Percentiles rank a stretch among this genome's conserved stretches.
Evolutionary conservation across 2,797 vertebrate genomes (phyloP).

Genomic region (Sarcophilus harrisii): DNA sequence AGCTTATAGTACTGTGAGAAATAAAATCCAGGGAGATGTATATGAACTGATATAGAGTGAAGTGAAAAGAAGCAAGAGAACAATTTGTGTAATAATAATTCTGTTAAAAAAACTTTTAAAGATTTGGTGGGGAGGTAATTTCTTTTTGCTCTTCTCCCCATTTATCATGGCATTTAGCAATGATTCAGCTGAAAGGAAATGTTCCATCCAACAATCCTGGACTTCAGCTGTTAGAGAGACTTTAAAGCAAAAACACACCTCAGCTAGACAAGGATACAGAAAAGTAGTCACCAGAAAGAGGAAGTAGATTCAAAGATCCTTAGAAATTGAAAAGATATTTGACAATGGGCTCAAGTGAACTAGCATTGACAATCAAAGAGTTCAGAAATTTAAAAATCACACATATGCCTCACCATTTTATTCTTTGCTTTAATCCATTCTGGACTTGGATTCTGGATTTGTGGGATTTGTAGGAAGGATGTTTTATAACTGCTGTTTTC

Average conservation of each 20-base stretch:
- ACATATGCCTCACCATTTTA: background rate
- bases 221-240: background rate
- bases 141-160: background rate
- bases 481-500: background rate
- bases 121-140: background rate
- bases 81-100: background rate
- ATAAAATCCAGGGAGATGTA: background rate
- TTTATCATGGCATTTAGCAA: background rate
- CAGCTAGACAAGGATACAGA: background rate
- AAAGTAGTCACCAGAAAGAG: background rate
- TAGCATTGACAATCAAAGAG: background rate
- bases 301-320: background rate
- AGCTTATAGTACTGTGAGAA: background rate
- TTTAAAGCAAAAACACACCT: no score
- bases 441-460: background rate
- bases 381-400: background rate
- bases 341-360: background rate
- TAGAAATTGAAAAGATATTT: background rate
- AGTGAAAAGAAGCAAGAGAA: background rate
- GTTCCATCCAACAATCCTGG: background rate
- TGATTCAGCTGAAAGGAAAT: background rate
- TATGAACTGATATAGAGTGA: background rate
- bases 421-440: background rate
- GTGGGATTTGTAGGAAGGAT: background rate
- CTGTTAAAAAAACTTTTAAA: no score